These are phyloP conservation scores for Allygus modestus DNA, from an alignment of 2,888 invertebrate species.

Conservation along the genomic window DNA sequence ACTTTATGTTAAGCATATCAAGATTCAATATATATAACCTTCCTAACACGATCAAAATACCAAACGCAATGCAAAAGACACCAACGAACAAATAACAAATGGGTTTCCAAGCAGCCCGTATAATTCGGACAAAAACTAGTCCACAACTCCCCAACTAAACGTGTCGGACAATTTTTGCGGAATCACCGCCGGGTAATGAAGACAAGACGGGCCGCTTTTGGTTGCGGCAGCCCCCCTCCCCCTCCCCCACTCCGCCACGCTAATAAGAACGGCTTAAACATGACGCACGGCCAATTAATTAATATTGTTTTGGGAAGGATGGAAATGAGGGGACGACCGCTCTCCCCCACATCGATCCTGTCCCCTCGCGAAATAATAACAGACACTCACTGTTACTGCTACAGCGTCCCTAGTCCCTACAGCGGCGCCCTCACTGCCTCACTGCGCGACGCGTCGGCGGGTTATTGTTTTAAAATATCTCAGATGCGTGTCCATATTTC, in stretches of 20 bases:
- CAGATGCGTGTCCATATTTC: no score
- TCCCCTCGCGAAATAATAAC: slow-evolving; percentile 12
- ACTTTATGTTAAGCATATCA: no score
- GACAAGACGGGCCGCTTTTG: slow-evolving; percentile 46
- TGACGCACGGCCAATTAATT: slow-evolving; percentile 60
- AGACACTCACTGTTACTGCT: neutral
- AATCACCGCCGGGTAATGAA: slow-evolving; percentile 39
- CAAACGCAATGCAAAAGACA: neutral
- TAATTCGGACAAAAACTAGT: no score
- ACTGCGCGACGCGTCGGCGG: no score
- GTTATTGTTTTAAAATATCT: no score
- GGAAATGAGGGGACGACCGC: slow-evolving; percentile 30
- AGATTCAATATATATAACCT: no score
- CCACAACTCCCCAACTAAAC: no score
- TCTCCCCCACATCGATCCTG: slow-evolving; percentile 20
- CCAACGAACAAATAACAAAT: neutral
- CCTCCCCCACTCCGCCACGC: neutral
- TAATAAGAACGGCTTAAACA: slow-evolving; percentile 60
- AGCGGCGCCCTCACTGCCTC: no score
- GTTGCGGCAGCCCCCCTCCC: slow-evolving; percentile 12
- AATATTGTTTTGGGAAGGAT: slow-evolving; percentile 54
- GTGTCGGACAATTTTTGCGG: slow-evolving; percentile 41
- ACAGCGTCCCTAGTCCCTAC: neutral
- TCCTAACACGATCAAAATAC: neutral
- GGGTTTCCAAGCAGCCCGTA: no score